These are phyloP conservation scores for Sarotherodon lohbergeri DNA, from an alignment of 2,113 vertebrate genomes.

Conservation along the genomic window DNA sequence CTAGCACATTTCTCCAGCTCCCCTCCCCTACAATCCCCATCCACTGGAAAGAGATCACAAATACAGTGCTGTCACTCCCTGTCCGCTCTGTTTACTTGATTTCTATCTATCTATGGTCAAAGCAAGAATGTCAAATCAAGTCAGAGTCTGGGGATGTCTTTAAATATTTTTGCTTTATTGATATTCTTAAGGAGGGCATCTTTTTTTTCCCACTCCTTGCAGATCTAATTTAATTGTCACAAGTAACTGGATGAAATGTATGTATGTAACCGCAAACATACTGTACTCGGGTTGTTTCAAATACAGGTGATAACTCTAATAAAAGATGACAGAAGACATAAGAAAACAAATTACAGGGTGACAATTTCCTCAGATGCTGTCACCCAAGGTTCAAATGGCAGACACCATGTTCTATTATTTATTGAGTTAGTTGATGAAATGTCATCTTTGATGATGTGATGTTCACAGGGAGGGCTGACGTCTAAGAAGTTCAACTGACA, in stretches of 20 bases:
- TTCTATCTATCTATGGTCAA: constrained; percentile 33
- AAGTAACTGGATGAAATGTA: not conserved
- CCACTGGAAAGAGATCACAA: constrained; percentile 46
- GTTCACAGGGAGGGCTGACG: constrained; percentile 47
- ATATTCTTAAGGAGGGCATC: not conserved
- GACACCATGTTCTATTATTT: constrained; percentile 66
- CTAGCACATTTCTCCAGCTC: constrained; percentile 42
- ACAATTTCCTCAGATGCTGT: constrained; percentile 55
- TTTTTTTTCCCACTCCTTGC: not conserved
- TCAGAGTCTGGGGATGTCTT: not conserved
- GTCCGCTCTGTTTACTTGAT: constrained; percentile 43
- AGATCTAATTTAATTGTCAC: not conserved
- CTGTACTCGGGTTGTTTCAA: not conserved
- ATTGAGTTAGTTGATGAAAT: constrained; percentile 65
- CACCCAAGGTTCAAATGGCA: constrained; percentile 53
- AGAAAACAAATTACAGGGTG: constrained; percentile 60
- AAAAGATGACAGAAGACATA: constrained; percentile 51
- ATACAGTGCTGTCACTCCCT: constrained; percentile 46
- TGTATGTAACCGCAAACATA: not conserved
- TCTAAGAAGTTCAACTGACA: constrained; percentile 61
- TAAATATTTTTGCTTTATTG: not conserved
- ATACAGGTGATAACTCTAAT: constrained; percentile 53
- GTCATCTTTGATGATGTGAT: constrained; percentile 56
- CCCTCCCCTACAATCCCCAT: constrained; percentile 17
- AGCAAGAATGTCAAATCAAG: constrained; percentile 21